Base-by-base conservation (phyloP, 2,113 vertebrate genomes). In the Clupea harengus region DNA sequence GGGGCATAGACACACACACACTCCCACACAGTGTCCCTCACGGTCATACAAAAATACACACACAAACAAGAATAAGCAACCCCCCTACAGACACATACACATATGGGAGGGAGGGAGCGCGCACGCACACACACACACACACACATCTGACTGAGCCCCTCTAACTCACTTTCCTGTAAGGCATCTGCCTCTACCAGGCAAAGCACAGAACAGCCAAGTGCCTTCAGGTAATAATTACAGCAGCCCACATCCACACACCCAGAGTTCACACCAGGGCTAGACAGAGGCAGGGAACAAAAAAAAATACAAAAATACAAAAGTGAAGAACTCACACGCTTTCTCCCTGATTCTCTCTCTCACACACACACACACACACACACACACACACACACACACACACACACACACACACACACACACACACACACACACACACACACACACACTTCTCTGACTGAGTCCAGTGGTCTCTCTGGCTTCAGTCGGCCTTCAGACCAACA, bases 181-280 rank as follows among this genome's bases (percentile, higher is more conserved):
- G 72, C 32, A 78, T 78, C 72, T 44, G 72, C 28, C 15, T 78
- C 28, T 78, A 44, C 72, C 15, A 13, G 39, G 28, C 3, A 32
- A 78, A 78, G 39, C 72, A 78, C 72, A 78, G 72, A 78, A 39
- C 39, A 17, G 72, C 39, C 39, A 39, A 39, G 39, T 39, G 39
- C 72, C 72, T 78, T 78, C 25, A 78, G 72, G 72, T 78, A 39
- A 78, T 78, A 78, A 78, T 78, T 78, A 78, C 28, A 78, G 32
- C 72, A 78, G 32, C 28, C 72, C 25, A 78, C 72, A 39, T 78
- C 39, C 72, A 78, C 9, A 44, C 72, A 78, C 11, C 72, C 39
- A 4, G 10, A 39, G 72, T 39, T 78, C 72, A 78, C 39, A 78
- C 28, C 15, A 78, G 72, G 72, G 32, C 72, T 44, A 39, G 72